Percentiles rank a stretch among this genome's conserved stretches.
phyloP scores from a whole-genome alignment of 2,888 invertebrate species.

The Eurytoma californica region DNA sequence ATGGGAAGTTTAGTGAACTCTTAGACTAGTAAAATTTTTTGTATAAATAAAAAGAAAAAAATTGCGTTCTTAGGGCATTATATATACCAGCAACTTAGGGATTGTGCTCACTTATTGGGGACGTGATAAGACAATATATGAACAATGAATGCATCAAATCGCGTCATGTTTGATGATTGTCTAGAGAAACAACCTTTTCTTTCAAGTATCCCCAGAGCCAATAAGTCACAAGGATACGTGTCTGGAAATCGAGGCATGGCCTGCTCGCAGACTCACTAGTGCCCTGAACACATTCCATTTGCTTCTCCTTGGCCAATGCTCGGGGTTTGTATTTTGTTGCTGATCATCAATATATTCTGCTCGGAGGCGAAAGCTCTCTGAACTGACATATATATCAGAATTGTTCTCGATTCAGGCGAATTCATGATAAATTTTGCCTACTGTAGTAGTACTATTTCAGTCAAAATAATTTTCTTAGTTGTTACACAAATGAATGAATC shows the following conservation, averaged over 20 bases:
- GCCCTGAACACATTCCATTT: conserved; percentile 70
- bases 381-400: conserved; percentile 64
- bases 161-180: conserved; percentile 68
- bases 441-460: conserved; percentile 56
- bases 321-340: conserved; percentile 71
- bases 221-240: conserved; percentile 70
- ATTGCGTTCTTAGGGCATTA: conserved; percentile 7
- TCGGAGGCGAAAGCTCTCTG: conserved; percentile 54
- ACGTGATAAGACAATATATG: conserved; percentile 53
- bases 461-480: conserved; percentile 58
- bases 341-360: conserved; percentile 67
- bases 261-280: conserved; percentile 70
- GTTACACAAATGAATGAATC: conserved; percentile 52
- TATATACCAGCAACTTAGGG: conserved; percentile 2
- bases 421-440: conserved; percentile 48
- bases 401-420: conserved; percentile 64
- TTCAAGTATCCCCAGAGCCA: conserved; percentile 71
- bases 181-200: conserved; percentile 69
- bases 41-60: conserved; percentile 6
- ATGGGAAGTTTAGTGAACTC: background rate
- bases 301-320: conserved; percentile 71
- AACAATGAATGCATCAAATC: conserved; percentile 67
- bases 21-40: background rate
- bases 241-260: conserved; percentile 70
- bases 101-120: conserved; percentile 51